Conservation (phyloP, 2,888 invertebrate genomes). For the Caradrina clavipalpis region DNA sequence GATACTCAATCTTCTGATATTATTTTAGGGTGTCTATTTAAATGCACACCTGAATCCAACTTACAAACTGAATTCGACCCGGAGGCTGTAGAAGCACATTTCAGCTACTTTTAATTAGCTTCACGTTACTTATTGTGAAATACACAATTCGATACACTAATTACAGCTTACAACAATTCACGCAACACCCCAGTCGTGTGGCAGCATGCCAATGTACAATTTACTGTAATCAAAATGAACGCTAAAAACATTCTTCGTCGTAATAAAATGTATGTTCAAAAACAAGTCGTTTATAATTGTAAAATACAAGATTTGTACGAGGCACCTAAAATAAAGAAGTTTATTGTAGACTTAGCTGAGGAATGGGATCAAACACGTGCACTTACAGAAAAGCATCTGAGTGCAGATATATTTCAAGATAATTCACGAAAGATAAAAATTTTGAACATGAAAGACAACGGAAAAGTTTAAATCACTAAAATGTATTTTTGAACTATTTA, state of each 20-base stretch:
- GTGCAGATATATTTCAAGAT: neutral
- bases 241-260: slow-evolving; percentile 55
- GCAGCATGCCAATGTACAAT: slow-evolving; percentile 50
- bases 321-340: slow-evolving; percentile 13
- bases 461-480: slow-evolving; percentile 1
- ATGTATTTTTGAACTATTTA: slow-evolving; percentile 12
- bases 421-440: neutral
- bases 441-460: neutral
- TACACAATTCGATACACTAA: slow-evolving; percentile 41
- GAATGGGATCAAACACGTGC: neutral
- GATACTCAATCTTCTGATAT: neutral
- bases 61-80: neutral
- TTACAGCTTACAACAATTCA: slow-evolving; percentile 43
- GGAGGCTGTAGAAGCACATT: slow-evolving; percentile 7
- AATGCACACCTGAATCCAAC: neutral
- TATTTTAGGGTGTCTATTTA: neutral
- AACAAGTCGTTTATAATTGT: slow-evolving; percentile 55
- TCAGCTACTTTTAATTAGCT: slow-evolving; percentile 8
- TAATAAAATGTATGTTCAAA: slow-evolving; percentile 52
- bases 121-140: slow-evolving; percentile 22
- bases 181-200: slow-evolving; percentile 44
- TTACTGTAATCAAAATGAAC: slow-evolving; percentile 55
- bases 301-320: slow-evolving; percentile 35
- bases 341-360: neutral
- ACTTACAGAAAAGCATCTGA: neutral